Conservation (phyloP, 2,888 invertebrate species). For the Orchesellides sinensis region DNA sequence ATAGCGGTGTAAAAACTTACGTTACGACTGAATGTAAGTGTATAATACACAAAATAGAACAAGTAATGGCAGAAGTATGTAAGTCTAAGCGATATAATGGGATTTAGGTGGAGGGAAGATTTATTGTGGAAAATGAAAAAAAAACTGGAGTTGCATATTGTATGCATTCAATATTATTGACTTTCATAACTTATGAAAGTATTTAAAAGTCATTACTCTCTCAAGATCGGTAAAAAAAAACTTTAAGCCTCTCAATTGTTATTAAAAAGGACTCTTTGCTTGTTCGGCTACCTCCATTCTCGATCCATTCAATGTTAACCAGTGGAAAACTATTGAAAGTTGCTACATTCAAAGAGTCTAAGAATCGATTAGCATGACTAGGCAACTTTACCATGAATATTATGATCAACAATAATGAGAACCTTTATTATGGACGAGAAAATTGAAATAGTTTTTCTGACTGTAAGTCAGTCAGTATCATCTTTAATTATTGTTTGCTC, state of each 20-base stretch:
- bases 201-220: constrained; percentile 34
- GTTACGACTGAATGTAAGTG: too few species aligned
- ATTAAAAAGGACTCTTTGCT: too few species aligned
- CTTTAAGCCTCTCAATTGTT: not conserved
- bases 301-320: constrained; percentile 19
- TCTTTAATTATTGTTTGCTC: too few species aligned
- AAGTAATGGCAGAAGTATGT: too few species aligned
- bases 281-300: constrained; percentile 16
- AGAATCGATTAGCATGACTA: constrained; percentile 37
- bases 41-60: too few species aligned
- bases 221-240: not conserved
- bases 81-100: too few species aligned
- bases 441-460: constrained; percentile 15
- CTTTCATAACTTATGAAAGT: not conserved
- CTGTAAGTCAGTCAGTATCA: too few species aligned
- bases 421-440: not conserved
- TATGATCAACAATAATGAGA: not conserved
- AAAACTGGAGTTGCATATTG: not conserved
- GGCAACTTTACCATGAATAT: constrained; percentile 10
- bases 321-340: constrained; percentile 47
- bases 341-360: constrained; percentile 1
- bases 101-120: not conserved
- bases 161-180: constrained; percentile 3
- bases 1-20: too few species aligned
- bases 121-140: not conserved